Evolutionary conservation across 1,140 invertebrate species (phyloP).

Genomic region (Drosophila nannoptera): DNA sequence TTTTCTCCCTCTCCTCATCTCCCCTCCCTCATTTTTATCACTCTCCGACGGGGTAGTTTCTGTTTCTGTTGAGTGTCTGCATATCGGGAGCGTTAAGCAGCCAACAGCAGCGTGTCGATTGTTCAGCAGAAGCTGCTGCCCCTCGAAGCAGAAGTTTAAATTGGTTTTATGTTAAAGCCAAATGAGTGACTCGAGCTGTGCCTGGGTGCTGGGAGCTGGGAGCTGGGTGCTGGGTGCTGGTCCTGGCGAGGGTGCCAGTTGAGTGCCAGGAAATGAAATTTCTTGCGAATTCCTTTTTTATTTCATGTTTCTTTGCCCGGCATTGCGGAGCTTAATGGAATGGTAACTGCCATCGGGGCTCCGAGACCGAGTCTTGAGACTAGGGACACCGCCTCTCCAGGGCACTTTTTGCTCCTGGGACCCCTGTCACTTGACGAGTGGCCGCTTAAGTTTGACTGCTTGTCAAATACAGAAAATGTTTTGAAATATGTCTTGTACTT

Average conservation of each 20-base stretch:
- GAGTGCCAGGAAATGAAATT: conserved; percentile 73
- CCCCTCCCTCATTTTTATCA: conserved; percentile 25
- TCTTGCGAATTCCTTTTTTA: conserved; percentile 65
- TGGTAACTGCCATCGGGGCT: conserved; percentile 28
- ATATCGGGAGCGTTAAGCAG: conserved; percentile 65
- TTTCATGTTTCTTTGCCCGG: conserved; percentile 44
- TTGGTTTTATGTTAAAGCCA: conserved; percentile 77
- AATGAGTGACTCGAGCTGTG: conserved; percentile 59
- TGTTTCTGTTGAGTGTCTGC: conserved; percentile 53
- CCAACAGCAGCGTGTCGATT: conserved; percentile 34
- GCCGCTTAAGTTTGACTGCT: conserved; percentile 73
- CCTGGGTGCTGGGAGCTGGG: conserved; percentile 23
- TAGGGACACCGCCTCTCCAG: conserved; percentile 7
- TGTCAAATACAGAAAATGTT: conserved; percentile 75
- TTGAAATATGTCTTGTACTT: conserved; percentile 74
- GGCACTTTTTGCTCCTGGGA: conserved; percentile 32
- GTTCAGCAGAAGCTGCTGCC: conserved; percentile 28
- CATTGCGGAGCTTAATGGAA: conserved; percentile 38
- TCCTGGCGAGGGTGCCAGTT: conserved; percentile 33
- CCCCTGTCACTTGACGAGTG: conserved; percentile 59
- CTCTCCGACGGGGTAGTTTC: conserved; percentile 42
- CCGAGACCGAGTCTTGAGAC: conserved; percentile 14
- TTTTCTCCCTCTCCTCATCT: background rate
- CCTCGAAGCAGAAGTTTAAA: conserved; percentile 66
- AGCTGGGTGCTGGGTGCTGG: background rate